phyloP scores from a whole-genome alignment of 92 coral and sea anemone species.

The Scolanthus callimorphus region DNA sequence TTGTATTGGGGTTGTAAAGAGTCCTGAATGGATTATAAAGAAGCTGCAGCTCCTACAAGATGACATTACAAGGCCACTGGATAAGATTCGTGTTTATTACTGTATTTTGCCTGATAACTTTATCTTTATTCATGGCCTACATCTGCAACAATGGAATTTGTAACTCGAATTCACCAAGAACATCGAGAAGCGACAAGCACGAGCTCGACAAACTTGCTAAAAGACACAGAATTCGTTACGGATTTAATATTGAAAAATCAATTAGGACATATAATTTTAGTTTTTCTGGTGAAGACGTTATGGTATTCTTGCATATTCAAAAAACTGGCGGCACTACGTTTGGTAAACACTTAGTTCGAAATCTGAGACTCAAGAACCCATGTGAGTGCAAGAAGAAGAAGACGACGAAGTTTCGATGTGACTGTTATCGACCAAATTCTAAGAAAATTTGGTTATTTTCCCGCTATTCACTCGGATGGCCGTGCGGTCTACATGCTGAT shows the following conservation, averaged over 20 bases:
- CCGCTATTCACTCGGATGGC: constrained; percentile 92
- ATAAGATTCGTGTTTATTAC: no score
- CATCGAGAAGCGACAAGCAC: background rate
- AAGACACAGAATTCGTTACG: constrained; percentile 10
- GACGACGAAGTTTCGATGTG: constrained; percentile 33
- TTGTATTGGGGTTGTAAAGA: no score
- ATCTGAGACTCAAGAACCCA: constrained; percentile 49
- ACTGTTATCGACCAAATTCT: constrained; percentile 79
- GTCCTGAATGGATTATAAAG: no score
- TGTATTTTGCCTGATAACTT: background rate
- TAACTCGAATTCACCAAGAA: background rate
- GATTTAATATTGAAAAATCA: constrained; percentile 20
- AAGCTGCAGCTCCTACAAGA: no score
- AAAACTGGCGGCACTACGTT: constrained; percentile 95
- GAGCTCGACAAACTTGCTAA: background rate
- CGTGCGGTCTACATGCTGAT: constrained; percentile 93
- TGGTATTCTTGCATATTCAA: constrained; percentile 93
- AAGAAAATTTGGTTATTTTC: constrained; percentile 77
- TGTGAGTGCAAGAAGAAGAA: constrained; percentile 50
- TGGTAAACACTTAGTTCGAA: constrained; percentile 78
- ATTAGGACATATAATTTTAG: constrained; percentile 34
- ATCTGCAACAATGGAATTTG: background rate
- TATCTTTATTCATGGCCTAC: background rate
- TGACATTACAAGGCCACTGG: constrained; percentile 1
- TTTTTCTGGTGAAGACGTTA: constrained; percentile 53